These are phyloP conservation scores for Rissa tridactyla DNA, from an alignment of 2,113 vertebrate species.

Conservation along the genomic window DNA sequence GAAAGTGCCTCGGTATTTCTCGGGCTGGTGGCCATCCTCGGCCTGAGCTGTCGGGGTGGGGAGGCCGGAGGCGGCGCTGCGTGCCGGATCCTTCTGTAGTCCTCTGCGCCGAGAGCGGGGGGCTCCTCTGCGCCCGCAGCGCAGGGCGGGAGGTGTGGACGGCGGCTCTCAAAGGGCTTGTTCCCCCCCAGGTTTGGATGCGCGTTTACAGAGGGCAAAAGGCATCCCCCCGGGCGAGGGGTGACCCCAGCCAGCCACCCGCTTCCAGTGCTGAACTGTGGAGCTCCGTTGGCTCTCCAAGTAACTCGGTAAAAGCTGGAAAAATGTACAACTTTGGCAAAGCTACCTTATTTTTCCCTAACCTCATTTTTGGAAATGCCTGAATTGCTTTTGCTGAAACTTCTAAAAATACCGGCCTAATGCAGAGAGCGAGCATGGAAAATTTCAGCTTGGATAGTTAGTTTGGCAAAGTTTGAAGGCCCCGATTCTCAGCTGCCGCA, in stretches of 20 bases:
- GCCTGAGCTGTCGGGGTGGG: fast-evolving
- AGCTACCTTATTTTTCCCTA: neutral
- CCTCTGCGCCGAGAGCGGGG: neutral
- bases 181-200: too few relatives aligned
- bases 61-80: neutral
- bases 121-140: neutral
- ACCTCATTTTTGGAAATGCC: conserved; percentile 18
- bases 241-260: fast-evolving
- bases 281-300: neutral
- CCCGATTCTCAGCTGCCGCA: fast-evolving
- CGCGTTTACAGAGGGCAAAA: neutral
- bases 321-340: neutral
- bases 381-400: conserved; percentile 41
- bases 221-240: neutral
- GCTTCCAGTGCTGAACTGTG: neutral
- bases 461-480: neutral
- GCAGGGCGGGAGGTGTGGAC: fast-evolving
- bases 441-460: neutral
- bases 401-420: conserved; percentile 26
- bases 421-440: neutral
- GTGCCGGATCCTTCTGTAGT: neutral
- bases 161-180: neutral
- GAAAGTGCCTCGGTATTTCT: neutral
- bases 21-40: neutral
- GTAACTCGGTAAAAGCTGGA: neutral